phyloP scores from a whole-genome alignment of 2,797 vertebrate species.

The Calcarius lapponicus region DNA sequence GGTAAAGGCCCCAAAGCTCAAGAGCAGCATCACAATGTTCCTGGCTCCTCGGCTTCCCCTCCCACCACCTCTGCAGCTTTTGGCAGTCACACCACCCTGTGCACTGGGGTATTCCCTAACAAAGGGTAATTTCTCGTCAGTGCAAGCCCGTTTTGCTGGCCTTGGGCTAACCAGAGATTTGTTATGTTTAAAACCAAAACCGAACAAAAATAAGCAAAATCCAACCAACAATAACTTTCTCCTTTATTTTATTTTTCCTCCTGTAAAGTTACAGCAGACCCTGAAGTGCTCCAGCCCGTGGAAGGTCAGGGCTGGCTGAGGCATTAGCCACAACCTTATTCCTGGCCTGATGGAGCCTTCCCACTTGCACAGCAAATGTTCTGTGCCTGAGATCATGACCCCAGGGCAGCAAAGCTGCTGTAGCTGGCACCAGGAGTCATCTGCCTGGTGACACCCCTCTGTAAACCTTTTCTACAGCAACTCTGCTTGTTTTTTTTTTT shows the following conservation, averaged over 20 bases:
- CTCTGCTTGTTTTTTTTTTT: background rate
- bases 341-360: background rate
- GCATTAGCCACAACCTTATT: background rate
- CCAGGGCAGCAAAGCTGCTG: background rate
- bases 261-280: background rate
- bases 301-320: background rate
- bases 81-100: background rate
- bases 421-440: background rate
- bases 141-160: background rate
- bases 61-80: background rate
- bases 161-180: background rate
- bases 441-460: background rate
- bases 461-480: background rate
- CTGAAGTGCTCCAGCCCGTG: background rate
- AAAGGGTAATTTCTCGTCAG: background rate
- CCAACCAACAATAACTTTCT: background rate
- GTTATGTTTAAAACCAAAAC: background rate
- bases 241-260: fast-evolving
- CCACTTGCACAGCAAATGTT: background rate
- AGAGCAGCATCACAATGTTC: background rate
- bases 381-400: background rate
- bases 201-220: background rate
- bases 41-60: background rate
- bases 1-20: background rate
- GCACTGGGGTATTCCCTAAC: background rate